Conservation (phyloP, 2,888 invertebrate species). For the Watsonalla binaria region DNA sequence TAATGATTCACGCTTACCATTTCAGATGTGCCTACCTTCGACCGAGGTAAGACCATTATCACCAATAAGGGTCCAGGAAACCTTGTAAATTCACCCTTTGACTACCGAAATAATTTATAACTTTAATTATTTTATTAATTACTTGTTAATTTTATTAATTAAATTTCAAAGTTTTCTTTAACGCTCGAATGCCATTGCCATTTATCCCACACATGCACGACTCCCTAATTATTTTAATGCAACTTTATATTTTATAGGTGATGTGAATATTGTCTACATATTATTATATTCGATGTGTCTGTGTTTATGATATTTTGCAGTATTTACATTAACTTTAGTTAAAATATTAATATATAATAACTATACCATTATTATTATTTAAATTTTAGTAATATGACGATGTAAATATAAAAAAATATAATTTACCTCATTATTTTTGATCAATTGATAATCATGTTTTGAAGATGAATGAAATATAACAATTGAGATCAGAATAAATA, state of each 20-base stretch:
- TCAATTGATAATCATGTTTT: too few species aligned
- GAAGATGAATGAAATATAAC: too few species aligned
- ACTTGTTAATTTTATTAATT: not conserved
- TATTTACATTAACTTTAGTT: too few species aligned
- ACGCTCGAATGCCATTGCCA: conserved; percentile 1
- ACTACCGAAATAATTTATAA: conserved; percentile 11
- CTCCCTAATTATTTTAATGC: not conserved
- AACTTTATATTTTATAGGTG: not conserved
- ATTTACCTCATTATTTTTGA: too few species aligned
- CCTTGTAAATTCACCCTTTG: conserved; percentile 55
- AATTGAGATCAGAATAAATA: too few species aligned
- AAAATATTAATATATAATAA: too few species aligned
- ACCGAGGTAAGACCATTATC: conserved; percentile 64
- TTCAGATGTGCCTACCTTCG: conserved; percentile 67
- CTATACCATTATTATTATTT: too few species aligned
- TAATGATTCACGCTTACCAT: conserved; percentile 51
- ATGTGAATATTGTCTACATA: not conserved
- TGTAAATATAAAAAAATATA: too few species aligned
- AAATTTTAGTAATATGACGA: too few species aligned
- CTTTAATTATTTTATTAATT: not conserved
- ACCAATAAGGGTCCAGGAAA: conserved; percentile 46
- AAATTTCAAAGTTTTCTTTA: conserved; percentile 2
- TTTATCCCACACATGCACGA: not conserved
- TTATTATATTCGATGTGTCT: not conserved
- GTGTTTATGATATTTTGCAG: too few species aligned